A percentile compares a stretch with the other conserved stretches of the same genome.
Evolutionary conservation across 2,113 vertebrate species (phyloP).

Genomic region (Gnathonemus echidnorhynchus): DNA sequence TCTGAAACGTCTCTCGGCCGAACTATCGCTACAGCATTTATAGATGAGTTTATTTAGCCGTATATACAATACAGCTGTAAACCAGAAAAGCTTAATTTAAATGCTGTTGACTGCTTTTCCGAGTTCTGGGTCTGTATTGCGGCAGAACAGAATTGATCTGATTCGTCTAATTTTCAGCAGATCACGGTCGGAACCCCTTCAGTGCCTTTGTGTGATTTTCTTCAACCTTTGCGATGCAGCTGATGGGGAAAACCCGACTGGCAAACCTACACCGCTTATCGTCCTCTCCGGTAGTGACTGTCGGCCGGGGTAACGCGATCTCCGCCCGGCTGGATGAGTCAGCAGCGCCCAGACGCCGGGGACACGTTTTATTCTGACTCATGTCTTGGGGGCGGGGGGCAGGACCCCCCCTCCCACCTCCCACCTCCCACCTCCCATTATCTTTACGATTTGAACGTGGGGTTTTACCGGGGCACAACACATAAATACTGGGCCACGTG

Average conservation of each 20-base stretch:
- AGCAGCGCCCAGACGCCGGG: neutral
- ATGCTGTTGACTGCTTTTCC: neutral
- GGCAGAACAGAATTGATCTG: neutral
- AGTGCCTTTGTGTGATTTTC: neutral
- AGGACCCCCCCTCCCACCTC: too few relatives aligned
- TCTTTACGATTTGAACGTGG: neutral
- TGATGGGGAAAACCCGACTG: neutral
- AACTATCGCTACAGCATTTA: neutral
- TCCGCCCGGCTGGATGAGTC: neutral
- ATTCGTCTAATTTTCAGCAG: neutral
- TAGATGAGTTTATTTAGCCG: neutral
- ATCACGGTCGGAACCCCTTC: neutral
- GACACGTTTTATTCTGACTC: constrained; percentile 1
- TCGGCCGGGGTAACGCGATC: neutral
- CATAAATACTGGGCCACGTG: too few relatives aligned
- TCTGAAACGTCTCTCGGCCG: neutral
- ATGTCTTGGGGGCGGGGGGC: neutral
- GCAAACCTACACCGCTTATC: neutral
- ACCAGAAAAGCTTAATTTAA: neutral
- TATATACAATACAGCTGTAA: neutral
- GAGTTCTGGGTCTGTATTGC: neutral
- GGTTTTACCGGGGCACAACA: neutral
- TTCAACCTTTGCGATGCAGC: neutral
- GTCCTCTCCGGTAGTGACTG: neutral
- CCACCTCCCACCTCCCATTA: neutral